These are phyloP conservation scores for Cardiocondyla obscurior DNA, from an alignment of 1,140 invertebrate genomes.

Conservation along the genomic window DNA sequence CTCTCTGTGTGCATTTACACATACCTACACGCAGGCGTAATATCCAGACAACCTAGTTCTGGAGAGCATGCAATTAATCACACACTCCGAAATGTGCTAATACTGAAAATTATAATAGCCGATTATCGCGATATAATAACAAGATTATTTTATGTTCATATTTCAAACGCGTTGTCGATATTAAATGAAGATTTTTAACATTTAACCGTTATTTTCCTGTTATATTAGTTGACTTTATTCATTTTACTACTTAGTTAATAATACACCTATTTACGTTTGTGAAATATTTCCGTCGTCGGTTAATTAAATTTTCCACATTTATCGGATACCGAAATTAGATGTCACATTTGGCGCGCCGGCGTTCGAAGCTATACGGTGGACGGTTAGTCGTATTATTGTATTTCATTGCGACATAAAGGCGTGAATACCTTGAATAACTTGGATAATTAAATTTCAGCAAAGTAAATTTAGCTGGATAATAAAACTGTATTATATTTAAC, in stretches of 20 bases:
- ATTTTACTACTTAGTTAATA: slow-evolving; percentile 8
- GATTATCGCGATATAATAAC: slow-evolving; percentile 1
- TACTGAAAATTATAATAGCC: slow-evolving; percentile 16
- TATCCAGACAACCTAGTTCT: slow-evolving; percentile 1
- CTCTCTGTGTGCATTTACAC: not conserved
- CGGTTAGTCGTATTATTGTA: slow-evolving; percentile 35
- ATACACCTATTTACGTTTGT: not conserved
- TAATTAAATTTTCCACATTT: slow-evolving; percentile 45
- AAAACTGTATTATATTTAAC: slow-evolving; percentile 17
- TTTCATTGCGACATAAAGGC: slow-evolving; percentile 48
- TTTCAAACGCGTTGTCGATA: not conserved
- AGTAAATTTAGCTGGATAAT: slow-evolving; percentile 26
- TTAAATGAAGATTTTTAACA: not conserved
- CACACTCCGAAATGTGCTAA: slow-evolving; percentile 23
- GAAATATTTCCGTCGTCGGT: not conserved
- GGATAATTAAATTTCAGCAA: slow-evolving; percentile 44
- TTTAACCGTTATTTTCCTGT: not conserved
- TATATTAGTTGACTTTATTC: not conserved
- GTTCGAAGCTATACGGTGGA: slow-evolving; percentile 7
- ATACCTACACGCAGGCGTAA: slow-evolving; percentile 3
- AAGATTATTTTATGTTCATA: not conserved
- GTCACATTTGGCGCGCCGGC: slow-evolving; percentile 17
- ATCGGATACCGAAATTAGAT: slow-evolving; percentile 36
- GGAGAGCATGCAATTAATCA: slow-evolving; percentile 31
- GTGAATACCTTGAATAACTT: slow-evolving; percentile 38